A percentile compares a stretch with the other conserved stretches of the same genome.
Conservation (phyloP, 2,797 vertebrate species). For the Yasuhikotakia modesta region DNA sequence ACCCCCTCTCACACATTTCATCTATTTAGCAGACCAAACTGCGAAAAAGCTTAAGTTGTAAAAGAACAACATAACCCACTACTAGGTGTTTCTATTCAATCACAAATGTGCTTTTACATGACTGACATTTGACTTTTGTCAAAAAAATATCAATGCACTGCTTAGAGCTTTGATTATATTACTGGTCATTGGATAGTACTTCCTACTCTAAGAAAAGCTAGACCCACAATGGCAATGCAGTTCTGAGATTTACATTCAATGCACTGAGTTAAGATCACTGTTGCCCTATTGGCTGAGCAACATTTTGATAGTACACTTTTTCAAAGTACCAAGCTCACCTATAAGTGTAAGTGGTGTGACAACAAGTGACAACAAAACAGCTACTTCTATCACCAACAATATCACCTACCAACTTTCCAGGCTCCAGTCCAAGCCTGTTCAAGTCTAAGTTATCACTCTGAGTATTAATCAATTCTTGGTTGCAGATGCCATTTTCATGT, state of each 20-base stretch:
- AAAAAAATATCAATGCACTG: no score
- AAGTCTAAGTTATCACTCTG: no score
- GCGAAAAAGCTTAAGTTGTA: conserved; percentile 4
- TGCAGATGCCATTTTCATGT: no score
- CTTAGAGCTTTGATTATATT: conserved; percentile 8
- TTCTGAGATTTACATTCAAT: neutral
- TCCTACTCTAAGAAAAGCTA: neutral
- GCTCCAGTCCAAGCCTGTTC: no score
- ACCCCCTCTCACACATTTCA: conserved; percentile 9
- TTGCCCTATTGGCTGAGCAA: neutral
- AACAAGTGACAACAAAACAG: no score
- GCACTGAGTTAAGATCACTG: neutral
- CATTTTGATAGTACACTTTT: no score
- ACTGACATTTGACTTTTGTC: neutral
- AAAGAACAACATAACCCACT: conserved; percentile 4
- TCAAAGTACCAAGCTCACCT: no score
- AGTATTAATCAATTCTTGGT: no score
- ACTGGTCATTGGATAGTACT: conserved; percentile 26
- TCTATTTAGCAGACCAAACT: conserved; percentile 10
- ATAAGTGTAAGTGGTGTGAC: neutral
- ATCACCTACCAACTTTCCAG: no score
- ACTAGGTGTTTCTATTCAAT: neutral
- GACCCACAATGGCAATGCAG: neutral
- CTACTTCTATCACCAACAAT: no score
- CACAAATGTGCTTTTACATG: neutral